Evolutionary conservation across 2,888 invertebrate species (phyloP), one percentile per base, ranked within the genome.

Genomic region (Stomorhina lunata): DNA sequence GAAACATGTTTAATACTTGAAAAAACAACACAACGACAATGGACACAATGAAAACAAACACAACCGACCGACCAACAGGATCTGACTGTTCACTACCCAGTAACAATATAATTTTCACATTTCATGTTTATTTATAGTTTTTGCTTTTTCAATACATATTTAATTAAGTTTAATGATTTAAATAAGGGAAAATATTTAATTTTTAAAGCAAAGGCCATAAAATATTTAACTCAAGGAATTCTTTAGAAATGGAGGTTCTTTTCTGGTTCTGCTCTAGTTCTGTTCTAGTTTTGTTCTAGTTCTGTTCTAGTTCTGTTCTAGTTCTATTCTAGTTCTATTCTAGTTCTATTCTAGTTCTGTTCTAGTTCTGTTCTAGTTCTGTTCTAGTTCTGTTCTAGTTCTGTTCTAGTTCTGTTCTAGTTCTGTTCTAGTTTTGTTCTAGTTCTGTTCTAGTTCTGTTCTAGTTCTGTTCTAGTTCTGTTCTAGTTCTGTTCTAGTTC

Each of bases 81-180:
- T n/a, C 4, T 45, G 73, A 32, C 53, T 32, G 15, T 50, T 12
- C n/a, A 22, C 6, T 32, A 53, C 15, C 25, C 55, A 17, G 45
- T 32, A 45, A 37, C 40, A 40, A 34, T 53, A 45, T 45, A 32
- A 55, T 65, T 75, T 65, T 53, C 9, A 12, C 17, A 45, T 40
- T 29, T 68, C 61, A 0, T 34, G 2, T 7, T 66, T 57, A 22
- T 53, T 57, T 6, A 25, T 25, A 15, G 10, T 43, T 27, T 72
- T 22, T 4, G 22, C n/a, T n/a, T n/a, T n/a, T n/a, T n/a, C n/a
- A n/a, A n/a, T n/a, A n/a, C n/a, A 48, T 17, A 61, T 77, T 77
- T 61, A 69, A 69, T 77, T 53, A 53, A 77, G 50, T 63, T 68
- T 32, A 77, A 77, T 59, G 22, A 59, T 59, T 76, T 76, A 32